Evolutionary conservation across 2,888 invertebrate species (phyloP).

Genomic region (Cryptosula pallasiana): DNA sequence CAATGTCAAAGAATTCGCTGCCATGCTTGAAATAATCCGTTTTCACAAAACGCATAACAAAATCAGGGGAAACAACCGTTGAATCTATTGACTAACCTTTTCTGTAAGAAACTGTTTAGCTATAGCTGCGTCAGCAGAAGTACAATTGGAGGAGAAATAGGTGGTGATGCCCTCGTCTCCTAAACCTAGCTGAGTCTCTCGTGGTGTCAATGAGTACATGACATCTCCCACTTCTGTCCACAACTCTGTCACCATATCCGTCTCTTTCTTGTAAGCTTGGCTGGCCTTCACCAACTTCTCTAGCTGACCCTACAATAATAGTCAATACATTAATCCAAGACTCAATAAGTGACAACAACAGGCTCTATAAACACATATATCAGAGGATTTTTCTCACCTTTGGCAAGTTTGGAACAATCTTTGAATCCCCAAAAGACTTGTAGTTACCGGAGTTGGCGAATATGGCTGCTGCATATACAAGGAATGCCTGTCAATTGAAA

Average conservation of each 20-base stretch:
- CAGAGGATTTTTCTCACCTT: no score
- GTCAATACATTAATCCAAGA: no score
- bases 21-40: no score
- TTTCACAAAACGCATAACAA: no score
- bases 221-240: constrained; percentile 63
- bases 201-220: constrained; percentile 68
- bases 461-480: constrained; percentile 75
- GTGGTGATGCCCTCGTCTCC: constrained; percentile 78
- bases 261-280: constrained; percentile 62
- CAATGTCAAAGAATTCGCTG: no score
- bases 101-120: constrained; percentile 50
- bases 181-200: constrained; percentile 70
- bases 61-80: no score
- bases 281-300: constrained; percentile 68
- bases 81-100: no score
- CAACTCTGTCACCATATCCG: constrained; percentile 54
- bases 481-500: constrained; percentile 74
- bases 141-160: constrained; percentile 89
- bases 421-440: constrained; percentile 92
- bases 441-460: constrained; percentile 88
- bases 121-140: constrained; percentile 48
- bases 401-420: constrained; percentile 80
- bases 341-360: no score
- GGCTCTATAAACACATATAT: no score
- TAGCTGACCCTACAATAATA: constrained; percentile 61